Percentiles rank a stretch among this genome's conserved stretches.
phyloP scores from a whole-genome alignment of 2,888 invertebrate genomes.

The Elegia similella region DNA sequence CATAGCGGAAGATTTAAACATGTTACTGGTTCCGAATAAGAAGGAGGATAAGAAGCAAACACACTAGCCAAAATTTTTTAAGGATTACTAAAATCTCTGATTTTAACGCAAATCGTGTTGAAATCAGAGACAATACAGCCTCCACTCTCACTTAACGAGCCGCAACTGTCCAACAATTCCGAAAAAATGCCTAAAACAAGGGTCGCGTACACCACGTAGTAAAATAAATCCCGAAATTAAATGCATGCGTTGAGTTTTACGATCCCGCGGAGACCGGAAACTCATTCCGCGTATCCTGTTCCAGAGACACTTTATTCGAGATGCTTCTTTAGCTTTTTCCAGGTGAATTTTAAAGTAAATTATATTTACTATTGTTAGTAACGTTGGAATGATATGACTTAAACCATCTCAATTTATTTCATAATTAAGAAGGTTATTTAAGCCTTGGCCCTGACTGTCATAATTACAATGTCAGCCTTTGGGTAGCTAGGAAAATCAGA shows the following conservation, averaged over 20 bases:
- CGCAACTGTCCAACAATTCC: background rate
- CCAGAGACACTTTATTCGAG: slow-evolving; percentile 54
- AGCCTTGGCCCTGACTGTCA: no score
- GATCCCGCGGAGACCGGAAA: slow-evolving; percentile 57
- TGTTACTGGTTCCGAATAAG: no score
- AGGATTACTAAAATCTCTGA: no score
- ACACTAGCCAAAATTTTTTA: no score
- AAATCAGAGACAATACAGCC: background rate
- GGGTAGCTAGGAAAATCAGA: no score
- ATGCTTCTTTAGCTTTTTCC: slow-evolving; percentile 51
- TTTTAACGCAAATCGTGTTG: background rate
- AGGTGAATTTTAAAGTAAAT: slow-evolving; percentile 45
- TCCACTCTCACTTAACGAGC: background rate
- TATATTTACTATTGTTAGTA: no score
- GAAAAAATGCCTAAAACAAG: slow-evolving; percentile 19
- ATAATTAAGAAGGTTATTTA: no score
- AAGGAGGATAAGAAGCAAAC: no score
- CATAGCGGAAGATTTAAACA: no score
- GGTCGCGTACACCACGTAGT: slow-evolving; percentile 26
- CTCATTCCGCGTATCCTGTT: slow-evolving; percentile 62
- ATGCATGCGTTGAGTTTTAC: slow-evolving; percentile 72
- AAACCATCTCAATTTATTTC: no score
- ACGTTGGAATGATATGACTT: no score
- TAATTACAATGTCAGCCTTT: no score
- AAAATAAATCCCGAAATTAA: slow-evolving; percentile 62